Evolutionary conservation across 2,888 invertebrate species (phyloP), one percentile per base, ranked within the genome.

Genomic region (Argyresthia goedartella): DNA sequence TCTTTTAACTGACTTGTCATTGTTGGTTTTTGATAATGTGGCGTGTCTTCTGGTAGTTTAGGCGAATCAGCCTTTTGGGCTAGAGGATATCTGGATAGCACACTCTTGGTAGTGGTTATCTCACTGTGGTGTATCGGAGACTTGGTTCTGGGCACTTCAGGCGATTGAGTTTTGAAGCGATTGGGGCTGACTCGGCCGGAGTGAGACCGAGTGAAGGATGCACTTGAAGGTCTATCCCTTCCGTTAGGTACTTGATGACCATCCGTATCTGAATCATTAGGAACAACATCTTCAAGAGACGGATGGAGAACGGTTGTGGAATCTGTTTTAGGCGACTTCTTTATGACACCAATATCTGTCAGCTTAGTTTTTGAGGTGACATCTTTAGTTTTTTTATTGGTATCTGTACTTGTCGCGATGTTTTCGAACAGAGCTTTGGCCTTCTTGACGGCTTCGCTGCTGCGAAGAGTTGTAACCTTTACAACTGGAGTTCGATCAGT

Each of bases 371-470:
- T 62, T 54, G 76, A 78, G 14, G 56, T 57, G 14, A 42, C 36
- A 39, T 57, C 49, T 34, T 57, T 60, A 7, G 60, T 60, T 43
- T 75, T 73, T 59, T 75, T 73, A 9, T 65, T 62, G 60, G 77
- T 73, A 57, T 71, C 65, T 36, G 76, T 71, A 15, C 76, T 74
- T 13, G 84, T 78, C 35, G 89, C 88, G 56, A 90, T 89, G 56
- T 89, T 91, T 76, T 93, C 92, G 72, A 92, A 92, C 41, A 92
- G 68, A 43, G 89, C 90, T 71, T 92, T 92, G 0, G 93, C 92
- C 71, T 90, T 90, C 50, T 90, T 89, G 0, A 92, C 90, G n/a
- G 90, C 90, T 59, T 91, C 91, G 47, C 88, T 89, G 59, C 88
- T 89, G 49, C 89, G 84, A 33, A 89, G 62, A 15, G 79, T 73